Evolutionary conservation across 2,797 vertebrate genomes (phyloP).

Genomic region (Percopsis omiscomaycus): DNA sequence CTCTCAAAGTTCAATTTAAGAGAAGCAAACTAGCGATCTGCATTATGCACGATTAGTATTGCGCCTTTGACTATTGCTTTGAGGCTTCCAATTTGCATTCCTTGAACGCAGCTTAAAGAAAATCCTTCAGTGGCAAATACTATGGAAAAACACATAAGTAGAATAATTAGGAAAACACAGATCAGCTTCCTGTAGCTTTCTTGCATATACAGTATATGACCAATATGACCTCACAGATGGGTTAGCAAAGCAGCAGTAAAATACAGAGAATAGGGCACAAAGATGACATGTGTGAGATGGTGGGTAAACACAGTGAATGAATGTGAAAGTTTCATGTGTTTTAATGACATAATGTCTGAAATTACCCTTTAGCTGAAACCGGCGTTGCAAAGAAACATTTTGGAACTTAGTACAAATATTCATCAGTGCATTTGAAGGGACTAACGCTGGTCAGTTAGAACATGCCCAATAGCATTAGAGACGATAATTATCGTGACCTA

Average conservation of each 20-base stretch:
- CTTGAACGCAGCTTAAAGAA: conserved; percentile 47
- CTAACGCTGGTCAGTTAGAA: conserved; percentile 33
- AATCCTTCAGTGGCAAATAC: conserved; percentile 55
- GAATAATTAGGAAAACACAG: conserved; percentile 48
- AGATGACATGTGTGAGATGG: too few species aligned
- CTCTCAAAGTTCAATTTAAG: conserved; percentile 61
- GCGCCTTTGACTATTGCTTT: conserved; percentile 57
- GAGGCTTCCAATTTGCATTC: conserved; percentile 59
- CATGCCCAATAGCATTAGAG: not conserved
- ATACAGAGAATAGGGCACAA: too few species aligned
- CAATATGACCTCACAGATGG: conserved; percentile 23
- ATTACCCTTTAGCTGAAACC: too few species aligned
- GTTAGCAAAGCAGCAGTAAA: not conserved
- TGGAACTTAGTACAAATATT: too few species aligned
- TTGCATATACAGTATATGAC: conserved; percentile 24
- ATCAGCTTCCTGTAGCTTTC: conserved; percentile 33
- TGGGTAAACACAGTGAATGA: too few species aligned
- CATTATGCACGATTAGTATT: conserved; percentile 61
- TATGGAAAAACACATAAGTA: conserved; percentile 54
- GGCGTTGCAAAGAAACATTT: too few species aligned
- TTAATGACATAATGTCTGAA: too few species aligned
- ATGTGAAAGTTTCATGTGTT: too few species aligned
- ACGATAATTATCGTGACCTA: conserved; percentile 38
- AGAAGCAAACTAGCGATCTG: conserved; percentile 59
- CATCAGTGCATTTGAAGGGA: too few species aligned